A percentile compares a stretch with the other conserved stretches of the same genome.
These are phyloP conservation scores for Sinocyclocheilus grahami DNA, from an alignment of 2,113 vertebrate species.

Conservation along the genomic window DNA sequence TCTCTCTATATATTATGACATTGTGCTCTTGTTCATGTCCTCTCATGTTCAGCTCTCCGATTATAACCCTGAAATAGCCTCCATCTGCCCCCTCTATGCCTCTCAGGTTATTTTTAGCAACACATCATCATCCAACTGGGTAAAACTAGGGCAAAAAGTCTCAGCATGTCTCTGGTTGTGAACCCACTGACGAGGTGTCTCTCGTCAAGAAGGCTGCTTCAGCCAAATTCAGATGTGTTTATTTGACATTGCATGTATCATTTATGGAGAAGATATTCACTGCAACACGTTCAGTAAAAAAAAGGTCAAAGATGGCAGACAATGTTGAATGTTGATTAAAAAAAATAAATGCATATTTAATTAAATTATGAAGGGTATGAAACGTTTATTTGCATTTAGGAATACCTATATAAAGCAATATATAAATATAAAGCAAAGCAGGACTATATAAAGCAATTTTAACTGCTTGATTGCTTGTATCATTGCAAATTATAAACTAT, in stretches of 20 bases:
- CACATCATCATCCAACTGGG: slow-evolving; percentile 13
- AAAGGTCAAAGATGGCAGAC: background rate
- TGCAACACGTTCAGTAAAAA: background rate
- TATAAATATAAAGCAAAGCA: too few relatives aligned
- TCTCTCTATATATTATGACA: background rate
- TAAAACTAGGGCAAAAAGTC: slow-evolving; percentile 21
- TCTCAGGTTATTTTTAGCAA: slow-evolving; percentile 16
- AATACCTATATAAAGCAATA: too few relatives aligned
- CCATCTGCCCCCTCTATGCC: background rate
- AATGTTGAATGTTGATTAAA: too few relatives aligned
- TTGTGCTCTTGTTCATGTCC: background rate
- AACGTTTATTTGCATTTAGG: background rate
- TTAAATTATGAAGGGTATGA: too few relatives aligned
- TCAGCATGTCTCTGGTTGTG: background rate
- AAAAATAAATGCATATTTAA: too few relatives aligned
- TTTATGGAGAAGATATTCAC: background rate
- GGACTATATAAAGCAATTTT: too few relatives aligned
- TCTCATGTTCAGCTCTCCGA: background rate
- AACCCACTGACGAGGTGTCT: too few relatives aligned
- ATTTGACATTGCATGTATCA: background rate
- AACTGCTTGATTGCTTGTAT: background rate
- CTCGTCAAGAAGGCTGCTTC: background rate
- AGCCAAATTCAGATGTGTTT: background rate
- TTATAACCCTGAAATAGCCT: slow-evolving; percentile 6
- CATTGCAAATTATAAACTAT: background rate